Conservation (phyloP, 2,888 invertebrate species). For the Troides helena region DNA sequence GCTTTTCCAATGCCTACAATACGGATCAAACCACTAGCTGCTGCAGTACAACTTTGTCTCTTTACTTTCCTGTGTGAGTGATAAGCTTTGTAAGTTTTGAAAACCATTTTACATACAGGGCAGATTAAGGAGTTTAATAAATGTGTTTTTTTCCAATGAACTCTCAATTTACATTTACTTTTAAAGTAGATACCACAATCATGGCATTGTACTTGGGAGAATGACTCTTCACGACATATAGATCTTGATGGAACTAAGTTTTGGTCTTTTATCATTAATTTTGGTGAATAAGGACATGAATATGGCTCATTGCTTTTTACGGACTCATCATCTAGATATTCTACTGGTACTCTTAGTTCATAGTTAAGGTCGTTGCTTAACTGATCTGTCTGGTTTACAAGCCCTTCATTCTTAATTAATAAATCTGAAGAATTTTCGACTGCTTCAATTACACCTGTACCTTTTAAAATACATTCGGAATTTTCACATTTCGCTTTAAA, state of each 20-base stretch:
- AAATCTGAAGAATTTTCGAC: conserved; percentile 26
- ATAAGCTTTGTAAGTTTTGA: conserved; percentile 50
- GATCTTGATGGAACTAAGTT: not conserved
- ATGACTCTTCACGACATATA: conserved; percentile 30
- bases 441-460: conserved; percentile 15
- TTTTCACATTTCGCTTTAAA: conserved; percentile 62
- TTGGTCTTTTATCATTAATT: not conserved
- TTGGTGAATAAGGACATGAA: not conserved
- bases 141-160: conserved; percentile 53
- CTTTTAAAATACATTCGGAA: conserved; percentile 48
- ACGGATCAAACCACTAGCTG: conserved; percentile 36
- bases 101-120: conserved; percentile 42
- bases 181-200: conserved; percentile 50
- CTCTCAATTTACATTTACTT: conserved; percentile 52
- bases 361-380: conserved; percentile 21
- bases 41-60: conserved; percentile 40
- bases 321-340: conserved; percentile 21
- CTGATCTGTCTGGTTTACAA: not conserved
- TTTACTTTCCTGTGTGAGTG: conserved; percentile 44
- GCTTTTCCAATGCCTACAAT: conserved; percentile 52
- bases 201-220: conserved; percentile 50
- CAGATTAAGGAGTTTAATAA: conserved; percentile 42
- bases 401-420: conserved; percentile 42
- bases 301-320: not conserved
- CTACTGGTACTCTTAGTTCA: conserved; percentile 4